These are phyloP conservation scores for Napeogenes sylphis DNA, from an alignment of 2,888 invertebrate genomes.

Conservation along the genomic window DNA sequence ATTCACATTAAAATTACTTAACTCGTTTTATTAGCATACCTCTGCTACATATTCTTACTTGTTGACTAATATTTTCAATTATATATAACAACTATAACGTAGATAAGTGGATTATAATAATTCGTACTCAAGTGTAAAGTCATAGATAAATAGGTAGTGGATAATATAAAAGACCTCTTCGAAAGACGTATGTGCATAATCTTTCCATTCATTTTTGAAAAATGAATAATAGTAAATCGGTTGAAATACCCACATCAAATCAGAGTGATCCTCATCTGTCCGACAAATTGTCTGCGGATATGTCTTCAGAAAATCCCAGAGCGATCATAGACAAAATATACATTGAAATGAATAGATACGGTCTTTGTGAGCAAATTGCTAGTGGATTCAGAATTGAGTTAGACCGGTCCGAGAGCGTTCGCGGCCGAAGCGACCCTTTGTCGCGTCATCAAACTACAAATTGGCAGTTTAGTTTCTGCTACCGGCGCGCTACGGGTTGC, in stretches of 20 bases:
- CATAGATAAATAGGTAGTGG: not conserved
- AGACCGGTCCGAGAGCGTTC: slow-evolving; percentile 39
- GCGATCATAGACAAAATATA: slow-evolving; percentile 34
- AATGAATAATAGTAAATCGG: slow-evolving; percentile 19
- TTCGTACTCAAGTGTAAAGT: too few species aligned
- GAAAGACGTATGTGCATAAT: slow-evolving; percentile 2
- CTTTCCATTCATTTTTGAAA: slow-evolving; percentile 7
- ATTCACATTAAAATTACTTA: slow-evolving; percentile 15
- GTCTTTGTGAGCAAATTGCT: slow-evolving; percentile 51
- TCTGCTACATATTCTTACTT: slow-evolving; percentile 1
- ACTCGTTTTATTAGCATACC: slow-evolving; percentile 15
- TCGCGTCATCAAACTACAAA: slow-evolving; percentile 67
- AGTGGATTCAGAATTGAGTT: slow-evolving; percentile 52
- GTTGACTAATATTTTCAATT: not conserved
- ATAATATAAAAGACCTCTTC: slow-evolving; percentile 5
- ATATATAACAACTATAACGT: not conserved
- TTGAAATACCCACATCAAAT: slow-evolving; percentile 28
- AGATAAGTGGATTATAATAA: too few species aligned
- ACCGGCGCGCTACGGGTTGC: slow-evolving; percentile 26
- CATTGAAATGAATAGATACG: slow-evolving; percentile 38
- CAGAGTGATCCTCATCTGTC: slow-evolving; percentile 10
- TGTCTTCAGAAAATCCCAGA: slow-evolving; percentile 30
- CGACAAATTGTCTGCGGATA: slow-evolving; percentile 25
- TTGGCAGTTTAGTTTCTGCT: slow-evolving; percentile 55
- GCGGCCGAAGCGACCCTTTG: slow-evolving; percentile 53